Percentiles rank a stretch among this genome's conserved stretches.
These are phyloP conservation scores for Furcula furcula DNA, from an alignment of 2,888 invertebrate genomes.

Conservation along the genomic window DNA sequence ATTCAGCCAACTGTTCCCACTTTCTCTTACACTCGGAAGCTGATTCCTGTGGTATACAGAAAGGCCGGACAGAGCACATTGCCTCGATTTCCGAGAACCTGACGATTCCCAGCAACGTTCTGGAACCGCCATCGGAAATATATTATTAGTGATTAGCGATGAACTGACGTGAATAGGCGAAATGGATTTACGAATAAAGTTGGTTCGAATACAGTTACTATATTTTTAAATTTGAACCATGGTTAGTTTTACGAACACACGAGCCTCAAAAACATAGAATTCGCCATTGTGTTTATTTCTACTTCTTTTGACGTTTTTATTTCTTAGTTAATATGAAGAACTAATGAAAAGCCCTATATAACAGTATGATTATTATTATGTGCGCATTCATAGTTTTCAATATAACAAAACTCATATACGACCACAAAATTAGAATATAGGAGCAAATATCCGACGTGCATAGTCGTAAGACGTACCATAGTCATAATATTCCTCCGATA, in stretches of 20 bases:
- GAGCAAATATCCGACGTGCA: too few species aligned
- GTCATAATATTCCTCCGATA: slow-evolving; percentile 19
- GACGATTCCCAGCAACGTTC: slow-evolving; percentile 62
- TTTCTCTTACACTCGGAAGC: slow-evolving; percentile 58
- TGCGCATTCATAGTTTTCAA: too few species aligned
- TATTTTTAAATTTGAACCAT: too few species aligned
- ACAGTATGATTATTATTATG: too few species aligned
- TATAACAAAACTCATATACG: neutral
- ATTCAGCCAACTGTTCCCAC: slow-evolving; percentile 54
- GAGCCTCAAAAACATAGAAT: too few species aligned
- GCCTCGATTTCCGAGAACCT: slow-evolving; percentile 70
- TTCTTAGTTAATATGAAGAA: too few species aligned
- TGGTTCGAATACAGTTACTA: slow-evolving; percentile 1
- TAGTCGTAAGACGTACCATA: slow-evolving; percentile 11
- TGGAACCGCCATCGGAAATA: slow-evolving; percentile 64
- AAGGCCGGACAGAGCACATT: slow-evolving; percentile 59
- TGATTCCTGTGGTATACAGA: slow-evolving; percentile 38
- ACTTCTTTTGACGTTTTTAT: too few species aligned
- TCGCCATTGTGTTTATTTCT: too few species aligned
- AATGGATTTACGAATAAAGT: slow-evolving; percentile 15
- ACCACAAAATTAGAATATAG: neutral
- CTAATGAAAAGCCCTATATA: too few species aligned
- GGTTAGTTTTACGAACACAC: too few species aligned
- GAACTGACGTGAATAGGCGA: slow-evolving; percentile 43
- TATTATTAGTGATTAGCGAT: slow-evolving; percentile 69